These are phyloP conservation scores for Epinephelus coioides DNA, from an alignment of 2,797 vertebrate genomes.

Conservation along the genomic window DNA sequence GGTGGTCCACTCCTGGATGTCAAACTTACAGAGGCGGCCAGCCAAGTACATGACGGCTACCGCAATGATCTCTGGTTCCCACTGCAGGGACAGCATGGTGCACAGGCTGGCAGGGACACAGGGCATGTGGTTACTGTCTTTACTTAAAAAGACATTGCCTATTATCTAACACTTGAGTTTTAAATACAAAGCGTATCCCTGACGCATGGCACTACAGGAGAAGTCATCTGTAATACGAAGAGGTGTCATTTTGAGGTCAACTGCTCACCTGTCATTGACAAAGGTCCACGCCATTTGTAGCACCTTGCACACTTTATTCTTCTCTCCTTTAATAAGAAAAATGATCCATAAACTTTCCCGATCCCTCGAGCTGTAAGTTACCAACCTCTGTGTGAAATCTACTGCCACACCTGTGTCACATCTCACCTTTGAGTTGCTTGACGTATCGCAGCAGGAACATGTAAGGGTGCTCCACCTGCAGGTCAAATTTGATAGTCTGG, in stretches of 20 bases:
- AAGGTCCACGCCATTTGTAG: conserved; percentile 99
- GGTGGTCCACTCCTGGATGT: conserved; percentile 98
- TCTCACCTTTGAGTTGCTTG: conserved; percentile 97
- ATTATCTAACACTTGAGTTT: no score
- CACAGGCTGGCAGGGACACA: conserved; percentile 87
- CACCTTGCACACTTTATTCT: conserved; percentile 97
- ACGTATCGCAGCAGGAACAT: conserved; percentile 97
- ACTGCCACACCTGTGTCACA: no score
- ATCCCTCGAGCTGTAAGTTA: not conserved
- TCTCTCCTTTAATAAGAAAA: conserved; percentile 87
- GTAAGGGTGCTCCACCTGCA: conserved; percentile 98
- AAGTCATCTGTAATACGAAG: not conserved
- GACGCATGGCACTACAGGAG: not conserved
- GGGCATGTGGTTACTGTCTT: not conserved
- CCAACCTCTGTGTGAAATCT: not conserved
- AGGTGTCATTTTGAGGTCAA: not conserved
- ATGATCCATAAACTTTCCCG: not conserved
- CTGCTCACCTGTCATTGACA: conserved; percentile 95
- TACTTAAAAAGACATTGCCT: not conserved
- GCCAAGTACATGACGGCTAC: conserved; percentile 99
- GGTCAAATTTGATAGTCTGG: conserved; percentile 98
- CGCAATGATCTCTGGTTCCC: conserved; percentile 98
- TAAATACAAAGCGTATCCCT: no score
- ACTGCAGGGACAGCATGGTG: conserved; percentile 97
- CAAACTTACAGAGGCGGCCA: conserved; percentile 96